These are phyloP conservation scores for Aphelenchoides bicaudatus DNA, from an alignment of 2,888 invertebrate genomes.

Conservation along the genomic window DNA sequence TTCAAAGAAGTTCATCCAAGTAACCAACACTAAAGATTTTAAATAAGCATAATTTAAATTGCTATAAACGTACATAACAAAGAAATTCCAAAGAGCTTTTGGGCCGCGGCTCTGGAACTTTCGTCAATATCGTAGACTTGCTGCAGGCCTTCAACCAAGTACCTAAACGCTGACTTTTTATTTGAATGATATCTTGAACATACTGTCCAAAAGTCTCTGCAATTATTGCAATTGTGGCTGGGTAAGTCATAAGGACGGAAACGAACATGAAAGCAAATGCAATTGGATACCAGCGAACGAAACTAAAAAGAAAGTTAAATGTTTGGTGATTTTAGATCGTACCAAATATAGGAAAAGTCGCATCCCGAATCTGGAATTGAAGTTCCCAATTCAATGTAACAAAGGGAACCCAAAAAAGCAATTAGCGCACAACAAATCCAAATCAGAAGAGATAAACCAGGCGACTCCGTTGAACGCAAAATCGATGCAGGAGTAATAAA, in stretches of 20 bases:
- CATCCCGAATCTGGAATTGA: constrained; percentile 57
- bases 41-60: constrained; percentile 1
- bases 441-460: constrained; percentile 83
- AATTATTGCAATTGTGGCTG: constrained; percentile 57
- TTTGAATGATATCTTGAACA: no score
- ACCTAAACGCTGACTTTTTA: no score
- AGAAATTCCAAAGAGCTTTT: constrained; percentile 57
- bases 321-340: no score
- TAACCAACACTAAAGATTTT: constrained; percentile 46
- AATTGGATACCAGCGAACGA: constrained; percentile 41
- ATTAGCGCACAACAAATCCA: constrained; percentile 83
- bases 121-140: constrained; percentile 52
- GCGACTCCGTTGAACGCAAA: constrained; percentile 67
- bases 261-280: constrained; percentile 60
- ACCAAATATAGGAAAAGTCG: constrained; percentile 58
- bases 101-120: constrained; percentile 43
- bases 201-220: constrained; percentile 59
- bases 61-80: constrained; percentile 44
- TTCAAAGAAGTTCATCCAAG: constrained; percentile 60
- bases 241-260: constrained; percentile 57
- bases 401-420: constrained; percentile 57
- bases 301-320: no score
- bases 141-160: constrained; percentile 35
- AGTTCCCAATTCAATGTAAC: constrained; percentile 59
- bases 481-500: constrained; percentile 48